Conservation (phyloP, 2,888 invertebrate species). For the Psylliodes chrysocephalus region DNA sequence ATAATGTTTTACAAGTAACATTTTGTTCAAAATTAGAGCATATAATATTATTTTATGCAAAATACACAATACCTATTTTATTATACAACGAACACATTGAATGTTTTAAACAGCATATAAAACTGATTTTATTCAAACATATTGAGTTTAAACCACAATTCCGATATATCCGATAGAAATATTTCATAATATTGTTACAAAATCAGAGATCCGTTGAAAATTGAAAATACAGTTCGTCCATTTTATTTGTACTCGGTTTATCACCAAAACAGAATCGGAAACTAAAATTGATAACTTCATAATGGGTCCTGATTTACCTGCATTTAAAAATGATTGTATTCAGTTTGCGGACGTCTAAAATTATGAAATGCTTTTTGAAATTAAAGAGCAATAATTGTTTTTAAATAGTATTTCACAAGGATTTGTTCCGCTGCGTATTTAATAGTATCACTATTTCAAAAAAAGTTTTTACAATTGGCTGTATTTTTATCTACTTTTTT, state of each 20-base stretch:
- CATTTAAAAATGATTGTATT: neutral
- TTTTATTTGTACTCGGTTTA: slow-evolving; percentile 7
- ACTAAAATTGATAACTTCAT: slow-evolving; percentile 6
- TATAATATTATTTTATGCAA: neutral
- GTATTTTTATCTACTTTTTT: too few relatives aligned
- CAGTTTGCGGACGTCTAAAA: neutral
- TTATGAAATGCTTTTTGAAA: too few relatives aligned
- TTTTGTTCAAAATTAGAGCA: too few relatives aligned
- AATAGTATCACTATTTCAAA: too few relatives aligned
- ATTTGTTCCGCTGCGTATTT: too few relatives aligned
- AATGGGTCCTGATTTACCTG: neutral
- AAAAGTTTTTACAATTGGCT: too few relatives aligned
- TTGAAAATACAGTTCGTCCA: slow-evolving; percentile 13
- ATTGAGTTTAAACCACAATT: slow-evolving; percentile 14
- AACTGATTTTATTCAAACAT: slow-evolving; percentile 7
- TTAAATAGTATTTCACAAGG: too few relatives aligned
- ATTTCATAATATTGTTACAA: slow-evolving; percentile 25
- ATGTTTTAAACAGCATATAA: slow-evolving; percentile 14
- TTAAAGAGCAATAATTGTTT: too few relatives aligned
- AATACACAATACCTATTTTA: neutral
- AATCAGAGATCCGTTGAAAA: slow-evolving; percentile 19
- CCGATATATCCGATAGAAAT: slow-evolving; percentile 16
- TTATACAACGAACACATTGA: neutral
- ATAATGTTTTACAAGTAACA: too few relatives aligned
- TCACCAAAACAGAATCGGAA: neutral